Conservation (phyloP, 2,113 vertebrate species). For the Pollachius pollachius region DNA sequence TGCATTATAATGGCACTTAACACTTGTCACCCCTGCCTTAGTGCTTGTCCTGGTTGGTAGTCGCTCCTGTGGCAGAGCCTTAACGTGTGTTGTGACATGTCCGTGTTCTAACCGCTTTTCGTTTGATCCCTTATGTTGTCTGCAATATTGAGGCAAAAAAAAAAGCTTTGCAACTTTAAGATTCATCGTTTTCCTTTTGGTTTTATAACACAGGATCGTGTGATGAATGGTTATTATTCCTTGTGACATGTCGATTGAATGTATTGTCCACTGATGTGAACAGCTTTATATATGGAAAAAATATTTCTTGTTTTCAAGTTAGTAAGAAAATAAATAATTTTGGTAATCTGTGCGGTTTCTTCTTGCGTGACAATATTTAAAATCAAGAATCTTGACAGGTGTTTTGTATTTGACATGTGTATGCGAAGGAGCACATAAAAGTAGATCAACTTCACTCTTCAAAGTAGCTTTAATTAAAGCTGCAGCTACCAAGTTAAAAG, state of each 20-base stretch:
- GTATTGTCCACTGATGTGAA: constrained; percentile 51
- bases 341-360: constrained; percentile 13
- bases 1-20: constrained; percentile 5
- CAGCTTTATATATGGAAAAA: constrained; percentile 48
- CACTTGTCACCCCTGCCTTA: constrained; percentile 3
- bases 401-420: too few species aligned
- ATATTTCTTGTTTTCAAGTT: constrained; percentile 26
- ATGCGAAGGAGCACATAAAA: too few species aligned
- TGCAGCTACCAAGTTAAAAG: constrained; percentile 51
- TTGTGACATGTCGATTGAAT: constrained; percentile 54
- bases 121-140: constrained; percentile 6
- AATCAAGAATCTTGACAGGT: too few species aligned
- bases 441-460: neutral
- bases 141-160: constrained; percentile 8
- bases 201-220: constrained; percentile 24
- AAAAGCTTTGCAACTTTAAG: constrained; percentile 2
- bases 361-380: constrained; percentile 1
- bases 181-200: constrained; percentile 23
- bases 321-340: constrained; percentile 52
- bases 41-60: constrained; percentile 11
- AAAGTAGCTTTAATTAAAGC: constrained; percentile 65
- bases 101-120: neutral
- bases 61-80: neutral
- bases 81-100: neutral
- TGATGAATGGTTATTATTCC: constrained; percentile 11